Base-by-base conservation (phyloP, 1,140 invertebrate species). In the Glossosoma conforme region DNA sequence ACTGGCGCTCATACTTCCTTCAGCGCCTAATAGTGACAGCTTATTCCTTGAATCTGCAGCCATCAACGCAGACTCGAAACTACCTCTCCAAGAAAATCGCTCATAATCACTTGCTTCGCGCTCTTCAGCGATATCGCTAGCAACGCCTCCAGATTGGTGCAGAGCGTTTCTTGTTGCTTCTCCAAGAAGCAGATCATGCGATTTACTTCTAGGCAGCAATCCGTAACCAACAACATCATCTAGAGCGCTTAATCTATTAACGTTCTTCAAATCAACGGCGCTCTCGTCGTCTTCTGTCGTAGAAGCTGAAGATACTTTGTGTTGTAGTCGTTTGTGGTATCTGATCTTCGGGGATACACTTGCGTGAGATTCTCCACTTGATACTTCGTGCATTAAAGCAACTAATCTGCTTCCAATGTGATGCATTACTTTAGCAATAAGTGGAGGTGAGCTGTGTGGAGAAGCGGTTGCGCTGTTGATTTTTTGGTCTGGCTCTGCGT, bases 401-500 rank as follows among this genome's bases (percentile, higher is more conserved):
- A 92, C 88, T 21, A 95, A 68, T n/a, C 90, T 70, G 32, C 88
- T 88, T 1, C 90, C 89, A 33, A 95, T 94, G 58, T 95, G 91
- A 52, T 91, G 85, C 87, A 93, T 91, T 0, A 93, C 90, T 74
- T 92, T 91, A 9, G 89, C 87, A 33, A 92, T 86, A n/a, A 93
- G 65, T 0, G 90, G 88, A 0, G 90, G 90, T 1, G 89, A 91
- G 35, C 82, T 85, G 59, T 86, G 81, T 0, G 82, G 81, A 0
- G 77, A 72, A 11, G 44, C 70, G 2, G 69, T 61, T 10, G 28
- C 20, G 6, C 72, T 67, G 11, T 65, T 71, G 46, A 65, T 65
- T 43, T 64, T 62, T 68, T 52, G 51, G 32, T 54, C 56, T 2
- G 20, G 47, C 61, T 78, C 75, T 1, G 70, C 73, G 0, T 66